Conservation (phyloP, 2,888 invertebrate species). For the Carabus problematicus region DNA sequence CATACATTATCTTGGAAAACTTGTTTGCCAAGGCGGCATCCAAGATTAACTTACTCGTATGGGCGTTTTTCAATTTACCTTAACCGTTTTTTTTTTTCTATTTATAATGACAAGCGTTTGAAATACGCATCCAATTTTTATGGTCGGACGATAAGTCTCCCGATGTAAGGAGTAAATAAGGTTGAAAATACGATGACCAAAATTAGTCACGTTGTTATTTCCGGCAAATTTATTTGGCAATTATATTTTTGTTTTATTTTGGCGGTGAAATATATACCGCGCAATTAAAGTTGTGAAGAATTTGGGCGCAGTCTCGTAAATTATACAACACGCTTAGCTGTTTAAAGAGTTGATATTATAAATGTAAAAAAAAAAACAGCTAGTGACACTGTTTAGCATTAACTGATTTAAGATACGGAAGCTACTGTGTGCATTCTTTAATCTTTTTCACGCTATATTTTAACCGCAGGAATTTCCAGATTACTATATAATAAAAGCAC, state of each 20-base stretch:
- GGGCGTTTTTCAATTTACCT: conserved; percentile 25
- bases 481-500: no score
- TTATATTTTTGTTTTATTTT: conserved; percentile 7
- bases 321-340: conserved; percentile 12
- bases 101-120: conserved; percentile 17
- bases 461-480: no score
- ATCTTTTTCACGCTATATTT: no score
- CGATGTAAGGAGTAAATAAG: neutral
- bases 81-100: conserved; percentile 17
- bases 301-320: conserved; percentile 20
- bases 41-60: conserved; percentile 22
- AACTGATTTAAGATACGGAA: no score
- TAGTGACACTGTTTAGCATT: no score
- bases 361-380: no score
- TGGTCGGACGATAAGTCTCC: neutral
- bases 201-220: neutral
- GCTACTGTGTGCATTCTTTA: no score
- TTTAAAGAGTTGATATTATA: neutral
- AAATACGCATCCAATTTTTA: conserved; percentile 1
- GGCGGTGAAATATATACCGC: conserved; percentile 13
- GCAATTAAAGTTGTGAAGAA: conserved; percentile 20
- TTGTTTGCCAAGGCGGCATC: conserved; percentile 11
- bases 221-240: conserved; percentile 9
- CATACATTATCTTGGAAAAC: no score
- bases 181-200: no score